phyloP scores from a whole-genome alignment of 2,113 vertebrate species.

The Tichodroma muraria region DNA sequence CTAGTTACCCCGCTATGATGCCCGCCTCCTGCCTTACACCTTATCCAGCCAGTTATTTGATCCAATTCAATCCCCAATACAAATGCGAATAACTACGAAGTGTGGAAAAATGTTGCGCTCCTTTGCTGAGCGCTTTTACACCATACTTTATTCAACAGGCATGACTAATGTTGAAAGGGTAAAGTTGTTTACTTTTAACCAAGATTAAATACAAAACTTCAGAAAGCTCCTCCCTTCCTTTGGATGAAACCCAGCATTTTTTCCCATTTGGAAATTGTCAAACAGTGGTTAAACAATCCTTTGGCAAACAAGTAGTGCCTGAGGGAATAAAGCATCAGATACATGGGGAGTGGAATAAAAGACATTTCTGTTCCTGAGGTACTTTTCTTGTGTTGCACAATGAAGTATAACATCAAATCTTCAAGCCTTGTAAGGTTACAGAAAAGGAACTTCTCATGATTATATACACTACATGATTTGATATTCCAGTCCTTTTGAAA shows the following conservation, averaged over 20 bases:
- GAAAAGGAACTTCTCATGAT: conserved; percentile 7
- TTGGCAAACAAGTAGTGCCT: conserved; percentile 52
- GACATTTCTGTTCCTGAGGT: conserved; percentile 20
- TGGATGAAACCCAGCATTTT: conserved; percentile 52
- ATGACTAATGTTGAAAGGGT: conserved; percentile 61
- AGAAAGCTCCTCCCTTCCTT: conserved; percentile 64
- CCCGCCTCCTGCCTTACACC: rapidly evolving
- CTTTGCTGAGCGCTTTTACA: neutral
- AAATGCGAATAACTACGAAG: neutral
- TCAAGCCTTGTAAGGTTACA: conserved; percentile 23
- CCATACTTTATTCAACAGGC: conserved; percentile 6
- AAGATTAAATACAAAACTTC: conserved; percentile 63
- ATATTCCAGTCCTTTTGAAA: neutral
- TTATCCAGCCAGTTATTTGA: neutral
- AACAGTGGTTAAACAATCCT: conserved; percentile 63
- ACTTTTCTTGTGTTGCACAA: conserved; percentile 37
- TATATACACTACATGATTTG: neutral
- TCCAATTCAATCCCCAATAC: neutral
- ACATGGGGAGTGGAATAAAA: conserved; percentile 44
- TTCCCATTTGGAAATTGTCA: conserved; percentile 57
- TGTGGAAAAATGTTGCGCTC: neutral
- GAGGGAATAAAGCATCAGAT: conserved; percentile 41
- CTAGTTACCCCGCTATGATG: rapidly evolving
- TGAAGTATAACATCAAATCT: conserved; percentile 17
- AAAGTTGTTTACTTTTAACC: conserved; percentile 56